These are phyloP conservation scores for Lepilemur septentrionalis DNA, from an alignment of 2,797 vertebrate genomes.

Conservation along the genomic window DNA sequence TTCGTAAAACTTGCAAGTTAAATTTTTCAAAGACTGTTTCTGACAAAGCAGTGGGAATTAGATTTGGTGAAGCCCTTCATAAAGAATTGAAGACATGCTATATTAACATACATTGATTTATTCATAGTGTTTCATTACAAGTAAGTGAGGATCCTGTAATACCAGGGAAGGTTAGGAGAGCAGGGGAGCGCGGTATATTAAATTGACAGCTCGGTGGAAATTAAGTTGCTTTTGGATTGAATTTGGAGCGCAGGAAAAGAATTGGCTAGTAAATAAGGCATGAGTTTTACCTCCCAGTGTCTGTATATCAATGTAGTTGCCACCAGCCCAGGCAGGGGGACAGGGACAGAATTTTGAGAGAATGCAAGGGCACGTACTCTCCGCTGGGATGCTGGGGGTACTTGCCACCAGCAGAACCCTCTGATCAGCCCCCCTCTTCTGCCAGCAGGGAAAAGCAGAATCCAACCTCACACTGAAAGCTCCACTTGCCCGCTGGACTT, in stretches of 20 bases:
- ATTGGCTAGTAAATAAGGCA: conserved; percentile 87
- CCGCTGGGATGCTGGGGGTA: neutral
- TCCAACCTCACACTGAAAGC: neutral
- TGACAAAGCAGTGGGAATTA: conserved; percentile 82
- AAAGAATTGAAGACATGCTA: conserved; percentile 84
- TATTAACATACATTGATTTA: conserved; percentile 92
- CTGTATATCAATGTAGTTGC: conserved; percentile 68
- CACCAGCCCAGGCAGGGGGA: conserved; percentile 37
- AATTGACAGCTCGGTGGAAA: conserved; percentile 86
- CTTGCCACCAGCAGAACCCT: neutral
- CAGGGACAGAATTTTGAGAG: conserved; percentile 44
- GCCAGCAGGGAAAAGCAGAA: neutral
- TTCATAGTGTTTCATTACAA: conserved; percentile 91
- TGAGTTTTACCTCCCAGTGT: conserved; percentile 79
- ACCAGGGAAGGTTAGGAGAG: conserved; percentile 85
- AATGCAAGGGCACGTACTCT: neutral
- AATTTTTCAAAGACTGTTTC: conserved; percentile 82
- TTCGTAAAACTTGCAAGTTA: conserved; percentile 72
- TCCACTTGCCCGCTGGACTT: neutral
- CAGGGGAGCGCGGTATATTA: conserved; percentile 80
- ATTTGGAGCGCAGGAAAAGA: conserved; percentile 81
- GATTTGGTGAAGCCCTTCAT: conserved; percentile 83
- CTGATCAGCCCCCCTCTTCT: neutral
- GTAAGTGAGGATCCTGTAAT: conserved; percentile 84
- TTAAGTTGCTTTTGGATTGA: conserved; percentile 82